Evolutionary conservation across 1,140 invertebrate species (phyloP), one percentile per base, ranked within the genome.

Genomic region (Euura lappo): DNA sequence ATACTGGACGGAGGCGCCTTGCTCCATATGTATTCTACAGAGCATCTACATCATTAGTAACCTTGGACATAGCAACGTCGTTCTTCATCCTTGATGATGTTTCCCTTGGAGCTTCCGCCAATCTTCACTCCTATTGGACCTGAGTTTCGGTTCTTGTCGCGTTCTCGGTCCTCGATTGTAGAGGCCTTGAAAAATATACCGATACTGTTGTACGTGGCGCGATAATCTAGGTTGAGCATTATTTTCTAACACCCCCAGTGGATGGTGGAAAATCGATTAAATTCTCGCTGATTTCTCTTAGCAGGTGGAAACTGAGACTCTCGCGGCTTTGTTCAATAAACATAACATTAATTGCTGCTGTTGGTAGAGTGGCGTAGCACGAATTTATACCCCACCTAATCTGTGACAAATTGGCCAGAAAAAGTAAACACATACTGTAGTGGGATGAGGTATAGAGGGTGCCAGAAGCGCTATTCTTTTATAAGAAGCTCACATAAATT

Each of bases 401-500:
- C 84, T 82, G 75, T 83, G 85, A 85, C 83, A 86, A 87, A 87
- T 85, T 85, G 79, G 75, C 65, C 70, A 72, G 72, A 79, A 74
- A 75, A 78, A 78, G 75, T 68, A 78, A 77, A 77, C 42, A 65
- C 44, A 45, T 71, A 70, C 51, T 8, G 65, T 68, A 8, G 3
- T 66, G 47, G 28, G 42, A 43, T n/a, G n/a, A 11, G 69, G 60
- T 66, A 70, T 73, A 51, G 72, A 71, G 68, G 72, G 71, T 73
- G 66, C 68, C 68, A 47, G 70, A 73, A 81, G 85, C 83, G 83
- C 85, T 85, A 86, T 88, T 87, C 86, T 87, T 88, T 87, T 87
- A 83, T 87, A 87, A 87, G 86, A 84, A 85, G 82, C 86, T 84
- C 84, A 87, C 86, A 88, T 87, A 88, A 88, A 88, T 87, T 86